Conservation (phyloP, 2,797 vertebrate genomes). For the Clarias laeviceps region DNA sequence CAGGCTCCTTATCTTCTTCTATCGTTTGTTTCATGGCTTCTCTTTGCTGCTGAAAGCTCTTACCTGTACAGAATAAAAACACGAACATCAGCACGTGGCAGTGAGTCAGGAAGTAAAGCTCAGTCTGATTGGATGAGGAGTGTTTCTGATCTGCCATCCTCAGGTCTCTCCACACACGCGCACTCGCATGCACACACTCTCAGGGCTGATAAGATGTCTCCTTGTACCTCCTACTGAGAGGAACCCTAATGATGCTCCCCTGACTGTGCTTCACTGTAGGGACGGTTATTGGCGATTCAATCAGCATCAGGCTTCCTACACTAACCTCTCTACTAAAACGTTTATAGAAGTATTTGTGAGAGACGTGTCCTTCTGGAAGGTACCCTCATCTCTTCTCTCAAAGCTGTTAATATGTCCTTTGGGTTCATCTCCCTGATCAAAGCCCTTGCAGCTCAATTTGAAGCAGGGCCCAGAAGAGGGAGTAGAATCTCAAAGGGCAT, state of each 20-base stretch:
- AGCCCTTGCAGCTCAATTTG: neutral
- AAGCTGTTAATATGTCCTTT: neutral
- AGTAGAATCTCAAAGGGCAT: too few species aligned
- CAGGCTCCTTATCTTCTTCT: conserved; percentile 86
- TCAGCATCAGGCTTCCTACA: too few species aligned
- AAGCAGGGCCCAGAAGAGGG: too few species aligned
- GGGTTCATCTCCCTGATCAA: too few species aligned
- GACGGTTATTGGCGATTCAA: neutral
- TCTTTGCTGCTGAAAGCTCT: conserved; percentile 96
- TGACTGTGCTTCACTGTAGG: neutral
- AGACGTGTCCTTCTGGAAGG: neutral
- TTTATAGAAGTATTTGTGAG: neutral
- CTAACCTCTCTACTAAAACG: neutral
- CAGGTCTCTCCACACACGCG: neutral
- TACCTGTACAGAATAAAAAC: conserved; percentile 74
- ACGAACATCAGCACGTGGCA: neutral
- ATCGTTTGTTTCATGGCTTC: conserved; percentile 96
- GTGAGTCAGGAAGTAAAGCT: neutral
- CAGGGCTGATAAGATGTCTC: too few species aligned
- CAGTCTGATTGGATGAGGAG: neutral
- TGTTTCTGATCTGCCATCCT: neutral
- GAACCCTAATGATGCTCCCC: neutral
- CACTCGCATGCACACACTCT: too few species aligned
- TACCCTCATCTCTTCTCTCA: neutral
- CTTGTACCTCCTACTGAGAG: neutral